phyloP scores from a whole-genome alignment of 2,888 invertebrate species.

The Callinectes sapidus region DNA sequence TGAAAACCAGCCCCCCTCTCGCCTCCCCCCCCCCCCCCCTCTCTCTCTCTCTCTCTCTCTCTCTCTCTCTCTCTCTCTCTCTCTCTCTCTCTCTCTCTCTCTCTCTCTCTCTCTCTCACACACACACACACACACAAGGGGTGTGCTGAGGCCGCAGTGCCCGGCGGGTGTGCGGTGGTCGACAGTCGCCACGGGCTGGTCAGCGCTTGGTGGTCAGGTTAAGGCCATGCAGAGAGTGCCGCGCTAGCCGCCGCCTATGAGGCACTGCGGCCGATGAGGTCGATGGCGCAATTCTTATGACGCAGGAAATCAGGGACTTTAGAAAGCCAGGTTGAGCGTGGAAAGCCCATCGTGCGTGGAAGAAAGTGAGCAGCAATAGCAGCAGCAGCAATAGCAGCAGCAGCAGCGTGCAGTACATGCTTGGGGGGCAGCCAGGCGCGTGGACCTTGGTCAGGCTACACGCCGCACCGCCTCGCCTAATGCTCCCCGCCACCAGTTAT shows the following conservation, averaged over 20 bases:
- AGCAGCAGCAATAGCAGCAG: neutral
- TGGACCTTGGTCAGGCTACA: conserved; percentile 8
- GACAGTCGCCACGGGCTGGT: neutral
- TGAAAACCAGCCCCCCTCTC: neutral
- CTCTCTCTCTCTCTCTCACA: neutral
- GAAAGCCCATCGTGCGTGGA: neutral
- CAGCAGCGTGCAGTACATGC: neutral
- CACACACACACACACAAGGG: neutral
- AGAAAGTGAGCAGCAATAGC: neutral
- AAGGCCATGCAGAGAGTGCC: neutral
- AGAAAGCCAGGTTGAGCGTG: conserved; percentile 9
- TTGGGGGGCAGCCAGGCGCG: conserved; percentile 9
- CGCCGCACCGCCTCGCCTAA: neutral
- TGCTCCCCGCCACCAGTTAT: conserved; percentile 11
- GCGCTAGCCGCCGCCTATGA: neutral
- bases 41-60: too few species aligned
- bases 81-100: conserved; percentile 1
- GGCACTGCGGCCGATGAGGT: neutral
- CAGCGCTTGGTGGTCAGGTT: neutral
- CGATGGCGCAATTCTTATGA: neutral
- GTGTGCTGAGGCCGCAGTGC: neutral
- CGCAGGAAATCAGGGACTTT: conserved; percentile 5
- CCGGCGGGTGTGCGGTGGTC: neutral
- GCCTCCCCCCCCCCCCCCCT: neutral
- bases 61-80: neutral